Conservation (phyloP, 2,888 invertebrate genomes). For the Electrophaes corylata region DNA sequence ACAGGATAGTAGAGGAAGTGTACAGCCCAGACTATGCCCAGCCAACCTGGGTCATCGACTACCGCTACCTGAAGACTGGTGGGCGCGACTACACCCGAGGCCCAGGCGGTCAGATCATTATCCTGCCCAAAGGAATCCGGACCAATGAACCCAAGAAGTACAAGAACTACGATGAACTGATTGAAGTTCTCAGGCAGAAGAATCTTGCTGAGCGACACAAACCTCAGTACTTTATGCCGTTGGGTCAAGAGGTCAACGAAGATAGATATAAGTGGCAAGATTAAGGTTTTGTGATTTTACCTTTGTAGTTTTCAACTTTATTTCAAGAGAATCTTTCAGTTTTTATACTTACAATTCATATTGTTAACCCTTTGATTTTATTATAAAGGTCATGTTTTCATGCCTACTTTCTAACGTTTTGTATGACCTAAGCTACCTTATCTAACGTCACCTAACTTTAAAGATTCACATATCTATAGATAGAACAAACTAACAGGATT, state of each 20-base stretch:
- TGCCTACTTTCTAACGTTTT: too few species aligned
- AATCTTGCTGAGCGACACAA: constrained; percentile 48
- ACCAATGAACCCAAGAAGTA: constrained; percentile 59
- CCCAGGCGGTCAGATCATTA: constrained; percentile 69
- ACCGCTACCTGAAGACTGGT: constrained; percentile 69
- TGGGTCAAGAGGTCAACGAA: constrained; percentile 28
- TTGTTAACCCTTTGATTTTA: background rate
- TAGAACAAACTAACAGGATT: too few species aligned
- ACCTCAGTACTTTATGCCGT: constrained; percentile 36
- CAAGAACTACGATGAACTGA: constrained; percentile 62
- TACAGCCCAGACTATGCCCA: constrained; percentile 70
- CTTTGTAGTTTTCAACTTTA: background rate
- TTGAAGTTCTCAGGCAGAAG: constrained; percentile 63
- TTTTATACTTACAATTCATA: background rate
- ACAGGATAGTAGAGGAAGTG: constrained; percentile 64
- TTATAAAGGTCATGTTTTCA: too few species aligned
- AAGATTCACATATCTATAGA: too few species aligned
- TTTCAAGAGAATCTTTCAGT: background rate
- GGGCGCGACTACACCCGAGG: constrained; percentile 71
- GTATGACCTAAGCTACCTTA: too few species aligned
- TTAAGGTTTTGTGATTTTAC: background rate
- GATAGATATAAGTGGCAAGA: constrained; percentile 15
- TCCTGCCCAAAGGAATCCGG: constrained; percentile 60
- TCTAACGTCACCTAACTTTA: too few species aligned
- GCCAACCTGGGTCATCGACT: constrained; percentile 69